Conservation (phyloP, 2,113 vertebrate species). For the Scatophagus argus region DNA sequence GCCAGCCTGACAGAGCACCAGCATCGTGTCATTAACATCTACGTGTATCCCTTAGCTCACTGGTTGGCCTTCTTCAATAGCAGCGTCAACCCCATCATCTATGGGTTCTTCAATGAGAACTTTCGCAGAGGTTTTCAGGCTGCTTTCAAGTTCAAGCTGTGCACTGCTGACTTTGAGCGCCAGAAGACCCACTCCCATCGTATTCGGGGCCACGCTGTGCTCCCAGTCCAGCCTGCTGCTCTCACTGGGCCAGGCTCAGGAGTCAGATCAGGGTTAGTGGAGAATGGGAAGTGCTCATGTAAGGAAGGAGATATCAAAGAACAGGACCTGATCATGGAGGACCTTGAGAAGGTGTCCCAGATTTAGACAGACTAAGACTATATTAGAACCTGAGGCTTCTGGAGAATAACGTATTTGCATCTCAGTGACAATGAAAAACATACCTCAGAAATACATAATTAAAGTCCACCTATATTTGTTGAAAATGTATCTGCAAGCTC, state of each 20-base stretch:
- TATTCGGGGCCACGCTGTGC: conserved; percentile 75
- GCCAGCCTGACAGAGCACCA: conserved; percentile 84
- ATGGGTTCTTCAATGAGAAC: conserved; percentile 93
- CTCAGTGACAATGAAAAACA: not conserved
- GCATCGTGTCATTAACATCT: conserved; percentile 89
- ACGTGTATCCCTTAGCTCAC: conserved; percentile 91
- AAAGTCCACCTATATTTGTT: not conserved
- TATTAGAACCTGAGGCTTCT: too few relatives aligned
- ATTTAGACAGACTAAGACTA: conserved; percentile 43
- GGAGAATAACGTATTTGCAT: not conserved
- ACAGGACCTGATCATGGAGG: conserved; percentile 84
- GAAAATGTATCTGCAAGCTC: conserved; percentile 14
- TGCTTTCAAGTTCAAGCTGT: conserved; percentile 87
- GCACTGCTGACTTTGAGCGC: conserved; percentile 63
- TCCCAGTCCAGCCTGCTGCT: conserved; percentile 57
- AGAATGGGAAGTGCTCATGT: conserved; percentile 47
- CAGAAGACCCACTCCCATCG: conserved; percentile 73
- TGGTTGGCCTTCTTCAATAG: conserved; percentile 96
- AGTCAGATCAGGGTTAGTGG: conserved; percentile 12
- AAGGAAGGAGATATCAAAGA: conserved; percentile 69
- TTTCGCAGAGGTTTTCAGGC: conserved; percentile 90
- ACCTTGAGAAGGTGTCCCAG: conserved; percentile 77
- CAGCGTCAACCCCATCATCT: conserved; percentile 93
- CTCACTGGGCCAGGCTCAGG: conserved; percentile 24
- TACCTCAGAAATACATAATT: not conserved